These are phyloP conservation scores for Ciconia nigra DNA, from an alignment of 2,797 vertebrate species.

Conservation along the genomic window DNA sequence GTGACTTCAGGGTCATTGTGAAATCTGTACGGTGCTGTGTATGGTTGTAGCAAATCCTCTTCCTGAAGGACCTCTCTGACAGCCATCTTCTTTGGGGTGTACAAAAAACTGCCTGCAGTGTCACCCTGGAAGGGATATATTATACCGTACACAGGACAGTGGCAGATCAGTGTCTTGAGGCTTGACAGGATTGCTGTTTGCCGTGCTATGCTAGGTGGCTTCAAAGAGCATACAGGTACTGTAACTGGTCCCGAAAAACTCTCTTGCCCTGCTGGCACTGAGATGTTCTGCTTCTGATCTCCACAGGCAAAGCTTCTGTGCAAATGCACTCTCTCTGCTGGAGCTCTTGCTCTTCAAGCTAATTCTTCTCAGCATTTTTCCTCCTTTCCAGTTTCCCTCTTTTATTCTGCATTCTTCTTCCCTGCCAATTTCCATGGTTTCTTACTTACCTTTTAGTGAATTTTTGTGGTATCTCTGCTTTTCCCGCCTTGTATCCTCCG, in stretches of 20 bases:
- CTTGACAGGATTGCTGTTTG: not conserved
- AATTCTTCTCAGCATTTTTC: not conserved
- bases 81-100: not conserved
- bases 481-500: not conserved
- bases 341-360: not conserved
- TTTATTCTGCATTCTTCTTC: not conserved
- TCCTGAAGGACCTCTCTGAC: not conserved
- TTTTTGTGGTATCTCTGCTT: not conserved
- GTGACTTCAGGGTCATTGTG: not conserved
- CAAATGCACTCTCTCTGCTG: not conserved
- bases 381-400: not conserved
- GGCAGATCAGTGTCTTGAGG: not conserved
- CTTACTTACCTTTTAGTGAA: not conserved
- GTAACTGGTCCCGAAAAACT: not conserved
- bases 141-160: not conserved
- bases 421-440: not conserved
- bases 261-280: not conserved
- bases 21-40: not conserved
- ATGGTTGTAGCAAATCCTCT: not conserved
- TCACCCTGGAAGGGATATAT: not conserved
- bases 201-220: not conserved
- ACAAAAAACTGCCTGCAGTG: not conserved
- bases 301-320: not conserved
- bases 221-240: not conserved
- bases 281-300: not conserved